These are phyloP conservation scores for Cygnus olor DNA, from an alignment of 2,797 vertebrate genomes.

Conservation along the genomic window DNA sequence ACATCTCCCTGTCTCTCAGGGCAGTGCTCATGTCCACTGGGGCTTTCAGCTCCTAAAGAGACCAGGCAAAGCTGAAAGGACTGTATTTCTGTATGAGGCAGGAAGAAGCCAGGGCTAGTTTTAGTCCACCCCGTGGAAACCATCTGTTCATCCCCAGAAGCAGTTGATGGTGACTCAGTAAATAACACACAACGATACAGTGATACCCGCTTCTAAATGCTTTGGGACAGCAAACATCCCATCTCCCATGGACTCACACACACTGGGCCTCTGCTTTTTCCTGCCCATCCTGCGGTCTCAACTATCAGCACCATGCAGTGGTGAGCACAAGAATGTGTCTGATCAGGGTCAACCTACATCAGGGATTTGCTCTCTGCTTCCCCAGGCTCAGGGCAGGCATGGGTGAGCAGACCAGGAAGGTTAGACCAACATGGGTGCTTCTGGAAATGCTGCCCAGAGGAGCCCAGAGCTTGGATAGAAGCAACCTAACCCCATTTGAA, in stretches of 20 bases:
- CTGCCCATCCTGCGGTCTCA: background rate
- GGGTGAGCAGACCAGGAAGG: background rate
- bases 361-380: background rate
- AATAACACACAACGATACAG: background rate
- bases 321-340: background rate
- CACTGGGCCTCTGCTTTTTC: background rate
- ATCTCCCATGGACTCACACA: background rate
- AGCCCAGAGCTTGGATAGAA: background rate
- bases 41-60: background rate
- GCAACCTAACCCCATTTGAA: background rate
- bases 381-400: background rate
- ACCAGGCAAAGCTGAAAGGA: background rate
- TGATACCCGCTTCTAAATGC: background rate
- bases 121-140: background rate
- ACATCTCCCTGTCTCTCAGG: rapidly evolving
- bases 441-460: background rate
- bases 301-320: background rate
- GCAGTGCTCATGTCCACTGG: background rate
- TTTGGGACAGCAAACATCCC: background rate
- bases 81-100: background rate
- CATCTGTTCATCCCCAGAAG: background rate
- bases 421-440: background rate
- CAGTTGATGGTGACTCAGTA: background rate
- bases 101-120: background rate
- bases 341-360: background rate